Base-by-base conservation (phyloP, 2,797 vertebrate genomes). In the Microctenopoma steveboyesi region DNA sequence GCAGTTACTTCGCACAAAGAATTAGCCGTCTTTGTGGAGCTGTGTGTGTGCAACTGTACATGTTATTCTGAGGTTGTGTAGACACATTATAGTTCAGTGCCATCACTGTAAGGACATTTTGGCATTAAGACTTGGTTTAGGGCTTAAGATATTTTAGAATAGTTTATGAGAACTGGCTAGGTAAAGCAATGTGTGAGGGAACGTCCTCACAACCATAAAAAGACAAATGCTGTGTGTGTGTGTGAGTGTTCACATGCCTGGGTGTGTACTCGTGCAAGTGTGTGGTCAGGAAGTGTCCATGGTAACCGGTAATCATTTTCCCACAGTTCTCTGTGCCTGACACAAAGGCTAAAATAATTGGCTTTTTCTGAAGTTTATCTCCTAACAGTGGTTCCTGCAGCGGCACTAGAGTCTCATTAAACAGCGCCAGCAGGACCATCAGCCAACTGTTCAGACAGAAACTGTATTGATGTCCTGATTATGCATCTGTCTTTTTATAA, bases 241-340 rank as follows among this genome's bases (percentile, higher is more conserved):
- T 42, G 39, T 5, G 43, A 22, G 22, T 22, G 22, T 22, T 22
- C 22, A 22, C 33, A 15, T 27, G 1, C 12, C 27, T 9, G 49
- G 30, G 64, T 43, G 61, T 56, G 45, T 62, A 11, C 48, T 78
- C 51, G 79, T 70, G 67, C 72, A 68, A 58, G 56, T 72, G 72
- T 78, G 72, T 49, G 14, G 66, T 74, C 74, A 64, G 33, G 39
- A 72, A 79, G 86, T 83, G 86, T 42, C 87, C 87, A 90, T 92
- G 86, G 89, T 88, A 89, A 92, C 91, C 81, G 64, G 3, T 84
- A 82, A 85, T 89, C 54, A 85, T 86, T 91, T 90, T 89, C 84
- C 83, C 88, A 90, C 84, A 88, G 72, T 83, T 87, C 75, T 76
- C 56, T 53, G 46, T 40, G 53, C 60, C 69, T 65, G 64, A 79